Base-by-base conservation (phyloP, 2,797 vertebrate species). In the Centroberyx gerrardi region DNA sequence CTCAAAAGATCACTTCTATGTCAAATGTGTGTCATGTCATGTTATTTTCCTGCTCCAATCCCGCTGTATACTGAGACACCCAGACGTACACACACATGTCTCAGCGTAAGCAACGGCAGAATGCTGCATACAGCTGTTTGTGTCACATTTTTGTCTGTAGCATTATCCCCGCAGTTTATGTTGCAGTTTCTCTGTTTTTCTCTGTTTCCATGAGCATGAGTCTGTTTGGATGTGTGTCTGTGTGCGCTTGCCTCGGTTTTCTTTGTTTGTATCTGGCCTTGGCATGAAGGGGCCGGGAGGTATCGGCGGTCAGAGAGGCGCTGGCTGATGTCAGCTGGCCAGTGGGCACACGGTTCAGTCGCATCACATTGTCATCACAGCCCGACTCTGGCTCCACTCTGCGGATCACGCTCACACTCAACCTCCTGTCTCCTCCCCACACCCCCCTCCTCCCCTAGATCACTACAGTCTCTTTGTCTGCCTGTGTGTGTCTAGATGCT, bases 261-360 rank as follows among this genome's bases (percentile, higher is more conserved):
- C 82, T 93, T 92, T 90, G 81, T 90, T 78, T 86, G 87, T 78
- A 84, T 92, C 85, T 89, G 85, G 89, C 72, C 80, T 88, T 90
- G 91, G 91, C 89, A 88, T 93, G 87, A 90, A 89, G 86, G 68
- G 86, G 86, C 88, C 73, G 80, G 78, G 83, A 92, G 92, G 85
- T 82, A 83, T 85, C 61, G 13, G 54, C 31, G 83, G 91, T 87
- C 90, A 85, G 84, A 83, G 90, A 81, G 88, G 87, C 88, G 67
- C 76, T 71, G 87, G 92, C 90, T 91, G 92, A 94, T 92, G 92
- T 93, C 90, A 90, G 84, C 85, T 90, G 86, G 92, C 93, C 90
- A 83, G 78, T 91, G 92, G 93, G 91, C 84, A 88, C 77, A 54
- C 62, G 72, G 77, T 82, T 88, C 91, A 92, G 93, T 95, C 94